A percentile compares a stretch with the other conserved stretches of the same genome.
Conservation (phyloP, 1,140 invertebrate species). For the Drosophila teissieri region DNA sequence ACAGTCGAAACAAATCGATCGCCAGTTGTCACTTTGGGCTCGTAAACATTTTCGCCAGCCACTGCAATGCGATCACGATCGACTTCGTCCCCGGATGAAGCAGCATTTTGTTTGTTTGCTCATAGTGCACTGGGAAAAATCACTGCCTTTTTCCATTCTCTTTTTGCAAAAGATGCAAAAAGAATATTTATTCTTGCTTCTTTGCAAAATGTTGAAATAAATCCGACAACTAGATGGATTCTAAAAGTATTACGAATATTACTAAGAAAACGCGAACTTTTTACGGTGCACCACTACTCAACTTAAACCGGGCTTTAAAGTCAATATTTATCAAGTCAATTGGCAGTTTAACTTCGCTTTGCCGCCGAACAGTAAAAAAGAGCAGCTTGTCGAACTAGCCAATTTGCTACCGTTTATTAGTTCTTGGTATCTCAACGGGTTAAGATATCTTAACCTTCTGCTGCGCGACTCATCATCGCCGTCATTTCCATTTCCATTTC, state of each 20-base stretch:
- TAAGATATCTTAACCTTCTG: slow-evolving; percentile 40
- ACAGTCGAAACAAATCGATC: slow-evolving; percentile 17
- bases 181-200: no score
- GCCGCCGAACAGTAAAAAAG: neutral
- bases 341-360: slow-evolving; percentile 34
- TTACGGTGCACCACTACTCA: neutral
- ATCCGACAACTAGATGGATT: no score
- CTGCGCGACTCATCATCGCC: slow-evolving; percentile 22
- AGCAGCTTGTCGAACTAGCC: slow-evolving; percentile 1
- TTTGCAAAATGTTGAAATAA: no score
- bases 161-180: no score
- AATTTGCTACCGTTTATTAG: slow-evolving; percentile 34
- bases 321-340: slow-evolving; percentile 58
- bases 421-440: slow-evolving; percentile 54
- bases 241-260: no score
- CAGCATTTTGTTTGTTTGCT: slow-evolving; percentile 4
- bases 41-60: slow-evolving; percentile 28
- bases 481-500: slow-evolving; percentile 11
- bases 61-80: slow-evolving; percentile 41
- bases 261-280: neutral
- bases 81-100: slow-evolving; percentile 5
- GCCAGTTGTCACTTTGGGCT: slow-evolving; percentile 25
- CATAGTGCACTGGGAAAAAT: slow-evolving; percentile 8
- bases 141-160: no score
- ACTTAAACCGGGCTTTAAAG: slow-evolving; percentile 18